Evolutionary conservation across 1,140 invertebrate genomes (phyloP), one percentile per base, ranked within the genome.

Genomic region (Bradynema listronoti): DNA sequence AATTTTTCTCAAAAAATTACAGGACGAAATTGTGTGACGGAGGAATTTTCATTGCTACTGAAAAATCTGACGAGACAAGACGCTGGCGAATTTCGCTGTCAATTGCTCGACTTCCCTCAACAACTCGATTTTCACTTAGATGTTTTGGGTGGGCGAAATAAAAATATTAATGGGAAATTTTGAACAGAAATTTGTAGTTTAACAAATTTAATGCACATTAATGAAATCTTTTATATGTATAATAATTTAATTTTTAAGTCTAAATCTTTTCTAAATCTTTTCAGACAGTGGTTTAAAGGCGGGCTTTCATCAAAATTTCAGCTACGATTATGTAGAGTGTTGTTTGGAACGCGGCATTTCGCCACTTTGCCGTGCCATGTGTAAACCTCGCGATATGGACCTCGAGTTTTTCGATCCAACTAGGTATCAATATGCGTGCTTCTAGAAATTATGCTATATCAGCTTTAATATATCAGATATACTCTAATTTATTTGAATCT

Each of bases 81-180:
- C 51, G 41, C 63, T 16, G 66, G 66, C 22, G 58, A 68, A 36
- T 68, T 63, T 57, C 22, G 68, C 14, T 68, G 66, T 45, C 60
- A 71, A 51, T 47, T 68, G 9, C n/a, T 55, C 19, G 27, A 34
- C 16, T n/a, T 53, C 25, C 63, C 68, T 4, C 66, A 68, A 54
- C 66, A 68, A 71, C 33, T 68, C 9, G 68, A 68, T 49, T 68
- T 68, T 42, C 63, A 71, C 22, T 41, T 68, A 22, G 63, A 72
- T 43, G 66, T 68, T 42, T 56, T 68, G 27, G 65, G 68, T 64
- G 16, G 14, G 25, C 22, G 11, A 19, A 29, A 60, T 14, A 32
- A 19, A 39, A 19, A 45, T 14, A 3, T 11, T 36, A 65, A 6
- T n/a, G n/a, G n/a, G n/a, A n/a, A n/a, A n/a, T n/a, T n/a, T n/a